Evolutionary conservation across 2,113 vertebrate species (phyloP).

Genomic region (Barnardius zonarius): DNA sequence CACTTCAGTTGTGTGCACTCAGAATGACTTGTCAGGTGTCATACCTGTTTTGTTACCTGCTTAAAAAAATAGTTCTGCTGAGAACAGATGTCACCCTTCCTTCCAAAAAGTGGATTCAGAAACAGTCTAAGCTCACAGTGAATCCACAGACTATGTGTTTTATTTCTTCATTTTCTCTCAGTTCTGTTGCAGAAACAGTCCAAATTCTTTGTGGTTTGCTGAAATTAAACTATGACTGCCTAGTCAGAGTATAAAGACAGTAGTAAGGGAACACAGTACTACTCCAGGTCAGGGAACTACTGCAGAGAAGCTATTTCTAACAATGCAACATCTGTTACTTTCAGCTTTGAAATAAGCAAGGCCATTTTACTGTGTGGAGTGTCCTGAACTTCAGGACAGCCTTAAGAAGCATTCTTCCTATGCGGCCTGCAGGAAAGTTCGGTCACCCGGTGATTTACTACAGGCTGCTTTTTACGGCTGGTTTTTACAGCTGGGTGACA

Average conservation of each 20-base stretch:
- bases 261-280: accelerated
- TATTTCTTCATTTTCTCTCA: background rate
- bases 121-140: accelerated
- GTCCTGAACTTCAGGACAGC: background rate
- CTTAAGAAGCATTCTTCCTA: background rate
- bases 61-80: background rate
- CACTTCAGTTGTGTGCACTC: background rate
- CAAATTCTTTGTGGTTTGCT: accelerated
- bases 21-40: background rate
- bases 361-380: accelerated
- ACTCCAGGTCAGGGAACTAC: background rate
- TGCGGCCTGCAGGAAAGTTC: background rate
- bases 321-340: background rate
- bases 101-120: background rate
- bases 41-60: background rate
- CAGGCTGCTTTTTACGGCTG: background rate
- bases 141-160: accelerated
- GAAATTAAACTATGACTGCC: background rate
- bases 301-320: background rate
- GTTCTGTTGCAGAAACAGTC: background rate
- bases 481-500: background rate
- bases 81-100: background rate
- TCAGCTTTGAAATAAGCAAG: background rate
- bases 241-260: background rate
- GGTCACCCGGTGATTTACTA: background rate